Evolutionary conservation across 2,113 vertebrate species (phyloP).

Genomic region (Trematocara macrostoma): DNA sequence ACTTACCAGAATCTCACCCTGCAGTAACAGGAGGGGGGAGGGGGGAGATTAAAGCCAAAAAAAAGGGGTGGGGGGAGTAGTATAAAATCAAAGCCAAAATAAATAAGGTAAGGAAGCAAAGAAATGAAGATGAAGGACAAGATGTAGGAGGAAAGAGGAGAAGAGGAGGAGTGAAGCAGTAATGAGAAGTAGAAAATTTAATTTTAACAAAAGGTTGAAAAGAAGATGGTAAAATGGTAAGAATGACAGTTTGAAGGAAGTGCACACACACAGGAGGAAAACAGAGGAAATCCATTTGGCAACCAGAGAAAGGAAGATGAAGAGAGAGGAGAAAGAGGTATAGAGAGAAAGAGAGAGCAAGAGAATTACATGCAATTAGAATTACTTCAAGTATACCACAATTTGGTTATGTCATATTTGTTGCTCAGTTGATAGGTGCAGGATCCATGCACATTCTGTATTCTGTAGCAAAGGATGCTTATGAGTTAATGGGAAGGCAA

Average conservation of each 20-base stretch:
- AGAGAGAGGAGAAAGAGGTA: slow-evolving; percentile 34
- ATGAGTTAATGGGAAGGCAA: slow-evolving; percentile 45
- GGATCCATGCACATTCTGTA: slow-evolving; percentile 63
- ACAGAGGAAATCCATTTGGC: slow-evolving; percentile 32
- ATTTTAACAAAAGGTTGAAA: not conserved
- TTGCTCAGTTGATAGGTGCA: slow-evolving; percentile 40
- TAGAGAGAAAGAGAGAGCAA: slow-evolving; percentile 61
- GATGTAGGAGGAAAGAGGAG: not conserved
- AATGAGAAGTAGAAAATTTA: not conserved
- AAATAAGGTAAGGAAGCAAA: slow-evolving; percentile 59
- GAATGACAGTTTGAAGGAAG: slow-evolving; percentile 1
- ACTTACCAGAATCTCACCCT: slow-evolving; percentile 99
- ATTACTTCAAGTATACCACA: slow-evolving; percentile 72
- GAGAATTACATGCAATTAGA: slow-evolving; percentile 94
- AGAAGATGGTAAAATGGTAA: not conserved
- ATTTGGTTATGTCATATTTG: slow-evolving; percentile 62
- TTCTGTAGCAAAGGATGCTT: slow-evolving; percentile 40
- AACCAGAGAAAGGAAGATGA: slow-evolving; percentile 41
- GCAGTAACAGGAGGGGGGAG: slow-evolving; percentile 61
- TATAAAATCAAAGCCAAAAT: slow-evolving; percentile 59
- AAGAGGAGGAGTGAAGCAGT: not conserved
- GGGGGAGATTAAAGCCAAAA: not conserved
- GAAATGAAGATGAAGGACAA: slow-evolving; percentile 14
- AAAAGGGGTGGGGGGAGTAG: not conserved
- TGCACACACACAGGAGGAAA: not conserved